Percentiles rank a stretch among this genome's conserved stretches.
Evolutionary conservation across 2,113 vertebrate species (phyloP).

Genomic region (Muntiacus muntjak): DNA sequence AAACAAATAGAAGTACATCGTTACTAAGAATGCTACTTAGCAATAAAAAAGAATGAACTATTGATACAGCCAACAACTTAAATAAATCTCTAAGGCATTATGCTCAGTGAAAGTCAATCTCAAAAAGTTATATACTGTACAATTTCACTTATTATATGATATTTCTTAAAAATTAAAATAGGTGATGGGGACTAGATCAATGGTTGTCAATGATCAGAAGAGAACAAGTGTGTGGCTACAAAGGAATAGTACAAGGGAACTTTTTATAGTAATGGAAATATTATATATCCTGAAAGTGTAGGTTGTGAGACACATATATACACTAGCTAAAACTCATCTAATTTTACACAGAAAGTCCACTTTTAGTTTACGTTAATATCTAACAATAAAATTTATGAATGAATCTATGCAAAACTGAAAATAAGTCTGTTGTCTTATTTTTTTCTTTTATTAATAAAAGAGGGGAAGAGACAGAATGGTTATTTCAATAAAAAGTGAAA

Average conservation of each 20-base stretch:
- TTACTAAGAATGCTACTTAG: not conserved
- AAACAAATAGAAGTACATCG: not conserved
- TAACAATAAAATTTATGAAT: not conserved
- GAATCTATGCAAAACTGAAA: slow-evolving; percentile 2
- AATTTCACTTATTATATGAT: not conserved
- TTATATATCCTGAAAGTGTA: not conserved
- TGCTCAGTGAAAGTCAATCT: not conserved
- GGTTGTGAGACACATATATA: not conserved
- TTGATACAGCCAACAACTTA: not conserved
- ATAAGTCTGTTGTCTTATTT: not conserved
- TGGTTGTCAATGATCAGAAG: not conserved
- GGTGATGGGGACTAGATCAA: not conserved
- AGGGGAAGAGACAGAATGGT: not conserved
- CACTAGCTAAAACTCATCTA: not conserved
- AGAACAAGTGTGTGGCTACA: not conserved
- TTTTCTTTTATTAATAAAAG: not conserved
- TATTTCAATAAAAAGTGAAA: not conserved
- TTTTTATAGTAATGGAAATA: not conserved
- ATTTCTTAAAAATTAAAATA: not conserved
- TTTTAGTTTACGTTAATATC: not conserved
- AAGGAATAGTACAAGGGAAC: not conserved
- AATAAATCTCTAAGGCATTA: not conserved
- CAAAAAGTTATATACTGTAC: not conserved
- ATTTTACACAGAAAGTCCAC: not conserved
- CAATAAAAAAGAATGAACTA: not conserved